These are phyloP conservation scores for Gracilinanus agilis DNA, from an alignment of 2,113 vertebrate genomes.

Conservation along the genomic window DNA sequence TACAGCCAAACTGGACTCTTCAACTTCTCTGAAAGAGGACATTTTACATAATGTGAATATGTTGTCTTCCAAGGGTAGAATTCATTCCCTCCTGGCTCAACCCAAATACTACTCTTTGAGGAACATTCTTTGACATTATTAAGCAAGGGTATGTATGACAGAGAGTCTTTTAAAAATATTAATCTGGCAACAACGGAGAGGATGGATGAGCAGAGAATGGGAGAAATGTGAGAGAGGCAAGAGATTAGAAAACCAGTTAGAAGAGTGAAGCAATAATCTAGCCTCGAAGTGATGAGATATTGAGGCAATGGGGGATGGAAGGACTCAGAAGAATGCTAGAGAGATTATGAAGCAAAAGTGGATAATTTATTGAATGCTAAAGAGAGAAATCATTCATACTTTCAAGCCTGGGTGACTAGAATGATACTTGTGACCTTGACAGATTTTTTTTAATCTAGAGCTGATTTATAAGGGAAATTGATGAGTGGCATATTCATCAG, in stretches of 20 bases:
- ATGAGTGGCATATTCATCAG: background rate
- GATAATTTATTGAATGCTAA: background rate
- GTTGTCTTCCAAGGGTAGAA: background rate
- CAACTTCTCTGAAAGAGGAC: background rate
- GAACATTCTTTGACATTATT: background rate
- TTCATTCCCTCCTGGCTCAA: background rate
- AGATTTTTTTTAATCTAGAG: background rate
- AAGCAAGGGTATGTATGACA: background rate
- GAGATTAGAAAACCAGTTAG: background rate
- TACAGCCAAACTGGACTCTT: background rate
- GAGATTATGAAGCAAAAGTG: background rate
- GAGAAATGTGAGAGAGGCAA: background rate
- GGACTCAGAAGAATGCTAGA: background rate
- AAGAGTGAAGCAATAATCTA: background rate
- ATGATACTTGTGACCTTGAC: background rate
- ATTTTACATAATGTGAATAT: background rate
- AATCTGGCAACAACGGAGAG: background rate
- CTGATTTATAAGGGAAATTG: background rate
- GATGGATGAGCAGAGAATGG: background rate
- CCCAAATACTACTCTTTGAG: background rate
- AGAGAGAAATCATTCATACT: background rate
- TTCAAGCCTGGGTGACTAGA: background rate
- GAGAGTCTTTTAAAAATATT: background rate
- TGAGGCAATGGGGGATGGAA: background rate
- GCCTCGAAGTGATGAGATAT: background rate